Conservation (phyloP, 2,888 invertebrate species). For the Brachyopa scutellaris region DNA sequence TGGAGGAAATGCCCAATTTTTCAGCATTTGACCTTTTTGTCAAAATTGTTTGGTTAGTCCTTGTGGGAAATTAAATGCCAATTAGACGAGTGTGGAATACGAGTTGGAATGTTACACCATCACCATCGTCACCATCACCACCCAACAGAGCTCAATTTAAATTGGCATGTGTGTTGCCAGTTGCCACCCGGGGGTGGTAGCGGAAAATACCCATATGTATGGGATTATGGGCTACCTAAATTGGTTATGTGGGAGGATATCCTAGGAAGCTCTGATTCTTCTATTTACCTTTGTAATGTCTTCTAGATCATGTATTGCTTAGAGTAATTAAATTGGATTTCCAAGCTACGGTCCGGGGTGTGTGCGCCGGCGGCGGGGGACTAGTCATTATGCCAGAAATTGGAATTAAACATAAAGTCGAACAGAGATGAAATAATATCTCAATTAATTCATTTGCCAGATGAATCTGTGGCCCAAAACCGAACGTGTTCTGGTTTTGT, state of each 20-base stretch:
- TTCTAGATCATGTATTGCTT: constrained; percentile 18
- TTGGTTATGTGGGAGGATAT: constrained; percentile 39
- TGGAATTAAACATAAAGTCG: constrained; percentile 18
- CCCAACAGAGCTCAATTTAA: constrained; percentile 52
- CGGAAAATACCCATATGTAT: background rate
- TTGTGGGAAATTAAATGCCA: constrained; percentile 60
- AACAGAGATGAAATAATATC: constrained; percentile 24
- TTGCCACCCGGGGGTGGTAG: constrained; percentile 12
- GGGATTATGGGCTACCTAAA: constrained; percentile 58
- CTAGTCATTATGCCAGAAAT: background rate
- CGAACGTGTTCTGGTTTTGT: constrained; percentile 36
- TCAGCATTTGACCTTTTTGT: constrained; percentile 58
- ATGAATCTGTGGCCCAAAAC: constrained; percentile 17
- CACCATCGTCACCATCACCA: background rate
- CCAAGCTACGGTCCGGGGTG: background rate
- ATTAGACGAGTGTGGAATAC: constrained; percentile 51
- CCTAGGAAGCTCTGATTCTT: background rate
- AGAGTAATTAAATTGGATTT: constrained; percentile 56
- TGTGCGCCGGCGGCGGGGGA: too few species aligned
- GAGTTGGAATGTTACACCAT: constrained; percentile 3
- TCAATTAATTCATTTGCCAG: constrained; percentile 13
- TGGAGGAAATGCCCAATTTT: constrained; percentile 57
- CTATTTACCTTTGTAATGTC: constrained; percentile 14
- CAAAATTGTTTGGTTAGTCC: constrained; percentile 29
- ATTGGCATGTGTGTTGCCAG: constrained; percentile 62